phyloP scores from a whole-genome alignment of 2,113 vertebrate genomes.

The Bufo gargarizans region DNA sequence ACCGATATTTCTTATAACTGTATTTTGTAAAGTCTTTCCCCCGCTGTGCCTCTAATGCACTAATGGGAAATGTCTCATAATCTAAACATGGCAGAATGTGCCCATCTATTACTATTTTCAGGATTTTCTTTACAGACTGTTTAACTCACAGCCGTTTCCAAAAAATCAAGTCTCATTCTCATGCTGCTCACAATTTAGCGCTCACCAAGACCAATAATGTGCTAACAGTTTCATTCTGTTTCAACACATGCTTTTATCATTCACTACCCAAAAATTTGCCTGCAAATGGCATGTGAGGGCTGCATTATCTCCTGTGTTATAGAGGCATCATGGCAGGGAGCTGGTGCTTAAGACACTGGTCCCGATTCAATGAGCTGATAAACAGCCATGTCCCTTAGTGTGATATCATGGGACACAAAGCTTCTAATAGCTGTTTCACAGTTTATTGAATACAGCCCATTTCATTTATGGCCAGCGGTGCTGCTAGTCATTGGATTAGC shows the following conservation, averaged over 20 bases:
- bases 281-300: conserved; percentile 5
- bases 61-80: conserved; percentile 47
- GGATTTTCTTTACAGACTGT: conserved; percentile 49
- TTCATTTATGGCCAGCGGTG: conserved; percentile 10
- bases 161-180: conserved; percentile 24
- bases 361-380: conserved; percentile 37
- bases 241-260: conserved; percentile 36
- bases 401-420: conserved; percentile 47
- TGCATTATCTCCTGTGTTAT: background rate
- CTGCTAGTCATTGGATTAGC: conserved; percentile 36
- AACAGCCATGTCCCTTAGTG: conserved; percentile 21
- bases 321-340: conserved; percentile 16
- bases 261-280: conserved; percentile 33
- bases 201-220: conserved; percentile 47
- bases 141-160: conserved; percentile 51
- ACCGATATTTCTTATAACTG: conserved; percentile 36
- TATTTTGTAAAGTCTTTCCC: conserved; percentile 11
- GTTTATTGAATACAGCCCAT: conserved; percentile 43
- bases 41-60: conserved; percentile 37
- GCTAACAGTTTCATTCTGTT: conserved; percentile 47
- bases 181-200: conserved; percentile 48
- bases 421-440: conserved; percentile 36
- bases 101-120: conserved; percentile 39
- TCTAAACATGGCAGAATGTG: conserved; percentile 33
- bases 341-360: conserved; percentile 35